Percentiles rank a stretch among this genome's conserved stretches.
Conservation (phyloP, 1,140 invertebrate genomes). For the Mamestra configurata region DNA sequence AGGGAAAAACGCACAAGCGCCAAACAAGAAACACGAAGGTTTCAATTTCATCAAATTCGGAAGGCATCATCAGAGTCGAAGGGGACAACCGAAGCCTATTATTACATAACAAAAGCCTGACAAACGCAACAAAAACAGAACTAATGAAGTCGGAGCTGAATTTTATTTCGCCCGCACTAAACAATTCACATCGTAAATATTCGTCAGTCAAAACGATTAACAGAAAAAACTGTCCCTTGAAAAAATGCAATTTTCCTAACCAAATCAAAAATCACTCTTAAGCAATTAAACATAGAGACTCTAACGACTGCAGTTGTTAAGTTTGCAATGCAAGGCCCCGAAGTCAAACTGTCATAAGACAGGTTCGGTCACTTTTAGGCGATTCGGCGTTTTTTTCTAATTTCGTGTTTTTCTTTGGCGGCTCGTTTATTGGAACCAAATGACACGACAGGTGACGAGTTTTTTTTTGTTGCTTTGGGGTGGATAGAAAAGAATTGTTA, state of each 20-base stretch:
- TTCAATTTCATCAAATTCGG: slow-evolving; percentile 66
- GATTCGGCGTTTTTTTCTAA: slow-evolving; percentile 77
- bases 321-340: slow-evolving; percentile 14
- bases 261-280: slow-evolving; percentile 57
- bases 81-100: slow-evolving; percentile 67
- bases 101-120: slow-evolving; percentile 72
- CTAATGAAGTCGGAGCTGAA: slow-evolving; percentile 82
- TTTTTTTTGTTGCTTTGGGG: slow-evolving; percentile 68
- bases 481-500: slow-evolving; percentile 78
- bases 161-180: slow-evolving; percentile 82
- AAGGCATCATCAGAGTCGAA: slow-evolving; percentile 78
- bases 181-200: slow-evolving; percentile 85
- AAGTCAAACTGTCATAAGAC: slow-evolving; percentile 75
- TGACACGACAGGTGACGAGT: slow-evolving; percentile 86
- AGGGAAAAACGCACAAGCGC: background rate
- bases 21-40: slow-evolving; percentile 11
- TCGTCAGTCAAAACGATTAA: slow-evolving; percentile 85
- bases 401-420: slow-evolving; percentile 84
- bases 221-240: slow-evolving; percentile 75
- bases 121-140: slow-evolving; percentile 69
- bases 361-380: slow-evolving; percentile 78
- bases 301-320: background rate
- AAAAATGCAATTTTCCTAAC: slow-evolving; percentile 56
- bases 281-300: background rate
- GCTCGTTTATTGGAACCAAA: slow-evolving; percentile 84